Evolutionary conservation across 2,113 vertebrate genomes (phyloP).

Genomic region (Paradisaea rubra): DNA sequence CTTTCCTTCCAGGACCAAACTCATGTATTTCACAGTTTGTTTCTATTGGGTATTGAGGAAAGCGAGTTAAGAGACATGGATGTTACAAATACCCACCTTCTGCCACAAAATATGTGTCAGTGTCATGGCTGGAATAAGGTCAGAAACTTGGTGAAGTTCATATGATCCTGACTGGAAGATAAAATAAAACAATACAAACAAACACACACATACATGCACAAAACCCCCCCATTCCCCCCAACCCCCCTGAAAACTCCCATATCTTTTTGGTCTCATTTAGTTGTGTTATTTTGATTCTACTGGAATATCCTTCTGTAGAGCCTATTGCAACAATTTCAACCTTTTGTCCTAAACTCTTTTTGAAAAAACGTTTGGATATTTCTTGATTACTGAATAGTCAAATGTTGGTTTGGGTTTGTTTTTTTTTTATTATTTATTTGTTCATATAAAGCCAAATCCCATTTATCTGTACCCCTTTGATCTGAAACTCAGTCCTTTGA

Average conservation of each 20-base stretch:
- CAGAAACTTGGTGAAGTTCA: background rate
- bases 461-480: constrained; percentile 59
- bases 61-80: background rate
- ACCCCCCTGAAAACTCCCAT: accelerated
- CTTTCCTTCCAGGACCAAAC: background rate
- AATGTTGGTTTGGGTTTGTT: background rate
- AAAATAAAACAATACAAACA: background rate
- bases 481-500: constrained; percentile 57
- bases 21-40: background rate
- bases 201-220: background rate
- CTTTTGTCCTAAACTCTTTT: background rate
- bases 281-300: background rate
- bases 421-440: background rate
- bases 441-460: constrained; percentile 31
- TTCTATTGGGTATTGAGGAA: background rate
- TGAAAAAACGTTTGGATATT: background rate
- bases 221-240: accelerated
- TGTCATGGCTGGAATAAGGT: background rate
- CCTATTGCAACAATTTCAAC: background rate
- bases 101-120: background rate
- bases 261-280: background rate
- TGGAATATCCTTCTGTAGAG: background rate
- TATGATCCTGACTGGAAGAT: background rate
- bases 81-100: background rate
- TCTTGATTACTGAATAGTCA: constrained; percentile 27